Percentiles rank a stretch among this genome's conserved stretches.
Conservation (phyloP, 1,140 invertebrate genomes). For the Eriocheir sinensis region DNA sequence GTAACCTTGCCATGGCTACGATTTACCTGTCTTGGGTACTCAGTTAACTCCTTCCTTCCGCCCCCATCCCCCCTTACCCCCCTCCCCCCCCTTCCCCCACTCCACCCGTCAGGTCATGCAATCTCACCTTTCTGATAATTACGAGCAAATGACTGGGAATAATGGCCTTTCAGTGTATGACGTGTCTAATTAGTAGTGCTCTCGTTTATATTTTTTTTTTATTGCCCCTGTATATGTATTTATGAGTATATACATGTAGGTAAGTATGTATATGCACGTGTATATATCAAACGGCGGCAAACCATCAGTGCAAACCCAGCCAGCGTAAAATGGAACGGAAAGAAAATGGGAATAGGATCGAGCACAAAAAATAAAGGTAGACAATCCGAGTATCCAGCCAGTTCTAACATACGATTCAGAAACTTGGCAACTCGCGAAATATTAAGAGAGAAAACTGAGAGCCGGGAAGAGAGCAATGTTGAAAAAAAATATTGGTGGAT, state of each 20-base stretch:
- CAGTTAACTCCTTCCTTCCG: background rate
- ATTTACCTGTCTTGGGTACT: background rate
- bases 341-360: constrained; percentile 23
- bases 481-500: too few relatives aligned
- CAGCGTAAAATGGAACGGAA: background rate
- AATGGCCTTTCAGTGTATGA: background rate
- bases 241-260: constrained; percentile 1
- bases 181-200: constrained; percentile 6
- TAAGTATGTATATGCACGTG: constrained; percentile 14
- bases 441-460: too few relatives aligned
- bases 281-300: background rate
- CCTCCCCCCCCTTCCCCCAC: background rate
- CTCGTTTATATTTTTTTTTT: background rate
- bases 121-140: too few relatives aligned
- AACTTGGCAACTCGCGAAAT: too few relatives aligned
- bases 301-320: too few relatives aligned
- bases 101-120: too few relatives aligned
- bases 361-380: too few relatives aligned
- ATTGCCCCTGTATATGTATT: background rate
- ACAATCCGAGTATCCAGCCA: too few relatives aligned
- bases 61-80: background rate
- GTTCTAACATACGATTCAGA: too few relatives aligned
- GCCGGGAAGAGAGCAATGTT: too few relatives aligned
- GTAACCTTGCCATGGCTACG: too few relatives aligned
- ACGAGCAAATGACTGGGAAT: too few relatives aligned